Percentiles rank a stretch among this genome's conserved stretches.
Evolutionary conservation across 2,888 invertebrate genomes (phyloP).

Genomic region (Alsophila aescularia): DNA sequence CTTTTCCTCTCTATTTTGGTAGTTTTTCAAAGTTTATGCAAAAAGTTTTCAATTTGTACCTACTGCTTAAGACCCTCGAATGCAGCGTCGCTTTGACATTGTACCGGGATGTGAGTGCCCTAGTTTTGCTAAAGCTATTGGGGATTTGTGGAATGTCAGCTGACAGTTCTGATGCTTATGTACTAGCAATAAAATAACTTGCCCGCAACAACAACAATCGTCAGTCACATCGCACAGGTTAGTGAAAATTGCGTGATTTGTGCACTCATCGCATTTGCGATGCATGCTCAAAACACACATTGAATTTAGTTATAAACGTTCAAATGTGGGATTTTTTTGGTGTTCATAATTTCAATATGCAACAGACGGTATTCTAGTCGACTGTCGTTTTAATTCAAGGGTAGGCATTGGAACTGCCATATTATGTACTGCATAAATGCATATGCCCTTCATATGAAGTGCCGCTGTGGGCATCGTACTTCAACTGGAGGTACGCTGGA

Average conservation of each 20-base stretch:
- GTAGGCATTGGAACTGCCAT: constrained; percentile 3
- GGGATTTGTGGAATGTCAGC: too few species aligned
- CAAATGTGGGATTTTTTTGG: background rate
- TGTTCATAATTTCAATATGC: background rate
- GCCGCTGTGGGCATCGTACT: constrained; percentile 88
- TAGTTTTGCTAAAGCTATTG: too few species aligned
- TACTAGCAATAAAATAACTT: too few species aligned
- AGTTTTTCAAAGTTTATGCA: too few species aligned
- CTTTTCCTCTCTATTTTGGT: background rate
- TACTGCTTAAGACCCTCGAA: too few species aligned
- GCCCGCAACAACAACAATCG: too few species aligned
- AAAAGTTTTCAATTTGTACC: too few species aligned
- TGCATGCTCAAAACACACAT: background rate
- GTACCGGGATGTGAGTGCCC: too few species aligned
- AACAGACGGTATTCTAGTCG: too few species aligned
- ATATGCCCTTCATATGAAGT: constrained; percentile 15
- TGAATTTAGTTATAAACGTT: background rate
- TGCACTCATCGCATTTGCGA: too few species aligned
- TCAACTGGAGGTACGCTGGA: constrained; percentile 89
- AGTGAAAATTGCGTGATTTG: background rate
- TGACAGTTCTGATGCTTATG: too few species aligned
- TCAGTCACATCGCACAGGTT: background rate
- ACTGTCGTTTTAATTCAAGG: background rate
- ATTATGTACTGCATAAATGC: constrained; percentile 11
- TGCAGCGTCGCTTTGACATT: too few species aligned